These are phyloP conservation scores for Mythimna ferrago DNA, from an alignment of 2,888 invertebrate species.

Conservation along the genomic window DNA sequence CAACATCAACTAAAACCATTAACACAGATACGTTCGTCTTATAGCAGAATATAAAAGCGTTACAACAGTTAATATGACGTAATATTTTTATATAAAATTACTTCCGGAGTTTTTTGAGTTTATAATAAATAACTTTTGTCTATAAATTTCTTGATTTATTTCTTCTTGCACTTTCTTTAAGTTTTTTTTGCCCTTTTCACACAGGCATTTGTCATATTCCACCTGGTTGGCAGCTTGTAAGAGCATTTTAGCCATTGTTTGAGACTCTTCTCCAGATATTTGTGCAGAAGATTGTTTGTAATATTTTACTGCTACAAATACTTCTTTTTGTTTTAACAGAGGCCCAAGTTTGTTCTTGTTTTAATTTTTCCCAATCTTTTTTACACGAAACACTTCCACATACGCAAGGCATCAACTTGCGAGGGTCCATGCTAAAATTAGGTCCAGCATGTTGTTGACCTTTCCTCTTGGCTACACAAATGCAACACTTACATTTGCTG, in stretches of 20 bases:
- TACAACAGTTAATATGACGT: conserved; percentile 22
- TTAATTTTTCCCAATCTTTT: conserved; percentile 30
- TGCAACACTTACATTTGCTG: conserved; percentile 36
- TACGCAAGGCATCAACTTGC: conserved; percentile 34
- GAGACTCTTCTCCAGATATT: conserved; percentile 35
- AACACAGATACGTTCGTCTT: neutral
- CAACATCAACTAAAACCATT: conserved; percentile 8
- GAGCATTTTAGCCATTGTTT: conserved; percentile 29
- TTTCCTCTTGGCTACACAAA: conserved; percentile 18
- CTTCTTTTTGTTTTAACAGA: conserved; percentile 24
- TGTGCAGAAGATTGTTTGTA: no score
- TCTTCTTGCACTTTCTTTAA: no score
- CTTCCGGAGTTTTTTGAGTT: no score
- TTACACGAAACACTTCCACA: conserved; percentile 48
- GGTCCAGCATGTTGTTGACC: neutral
- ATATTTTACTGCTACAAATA: conserved; percentile 44
- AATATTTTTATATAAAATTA: conserved; percentile 2
- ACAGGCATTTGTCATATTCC: neutral
- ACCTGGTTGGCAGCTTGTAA: conserved; percentile 17
- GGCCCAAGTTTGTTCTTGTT: neutral
- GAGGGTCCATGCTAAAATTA: neutral
- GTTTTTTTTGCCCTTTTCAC: no score
- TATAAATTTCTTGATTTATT: no score
- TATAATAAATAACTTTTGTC: no score
- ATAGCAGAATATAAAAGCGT: conserved; percentile 19